Evolutionary conservation across 2,797 vertebrate species (phyloP).

Genomic region (Tragelaphus eurycerus): DNA sequence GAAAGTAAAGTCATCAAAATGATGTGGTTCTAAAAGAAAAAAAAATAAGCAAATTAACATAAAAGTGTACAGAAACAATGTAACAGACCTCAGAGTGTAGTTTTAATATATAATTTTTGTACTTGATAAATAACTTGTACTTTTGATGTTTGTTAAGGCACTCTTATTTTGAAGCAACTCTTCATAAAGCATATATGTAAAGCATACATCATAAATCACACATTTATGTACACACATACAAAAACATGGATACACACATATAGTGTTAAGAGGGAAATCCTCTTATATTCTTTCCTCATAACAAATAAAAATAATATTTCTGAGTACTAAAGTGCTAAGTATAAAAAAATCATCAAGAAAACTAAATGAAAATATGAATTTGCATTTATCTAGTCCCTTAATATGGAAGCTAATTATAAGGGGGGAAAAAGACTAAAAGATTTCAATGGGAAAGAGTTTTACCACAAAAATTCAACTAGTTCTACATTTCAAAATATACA

Average conservation of each 20-base stretch:
- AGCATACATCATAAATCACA: background rate
- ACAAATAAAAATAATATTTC: background rate
- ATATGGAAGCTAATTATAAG: background rate
- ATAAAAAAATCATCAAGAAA: background rate
- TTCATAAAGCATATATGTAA: background rate
- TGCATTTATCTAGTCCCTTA: background rate
- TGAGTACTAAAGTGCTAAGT: background rate
- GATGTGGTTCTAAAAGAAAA: background rate
- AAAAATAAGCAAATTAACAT: background rate
- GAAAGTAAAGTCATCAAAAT: background rate
- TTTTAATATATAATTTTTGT: background rate
- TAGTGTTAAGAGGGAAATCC: background rate
- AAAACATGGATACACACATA: background rate
- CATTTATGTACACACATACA: background rate
- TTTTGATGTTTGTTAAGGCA: background rate
- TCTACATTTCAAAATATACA: background rate
- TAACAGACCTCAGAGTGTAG: background rate
- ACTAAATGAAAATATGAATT: background rate
- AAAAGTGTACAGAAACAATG: background rate
- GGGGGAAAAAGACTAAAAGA: background rate
- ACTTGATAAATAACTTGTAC: background rate
- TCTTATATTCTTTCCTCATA: background rate
- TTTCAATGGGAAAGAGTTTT: background rate
- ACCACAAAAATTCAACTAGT: background rate
- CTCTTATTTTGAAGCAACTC: too few species aligned